Evolutionary conservation across 2,797 vertebrate genomes (phyloP), one percentile per base, ranked within the genome.

Genomic region (Cichlasoma orientale): DNA sequence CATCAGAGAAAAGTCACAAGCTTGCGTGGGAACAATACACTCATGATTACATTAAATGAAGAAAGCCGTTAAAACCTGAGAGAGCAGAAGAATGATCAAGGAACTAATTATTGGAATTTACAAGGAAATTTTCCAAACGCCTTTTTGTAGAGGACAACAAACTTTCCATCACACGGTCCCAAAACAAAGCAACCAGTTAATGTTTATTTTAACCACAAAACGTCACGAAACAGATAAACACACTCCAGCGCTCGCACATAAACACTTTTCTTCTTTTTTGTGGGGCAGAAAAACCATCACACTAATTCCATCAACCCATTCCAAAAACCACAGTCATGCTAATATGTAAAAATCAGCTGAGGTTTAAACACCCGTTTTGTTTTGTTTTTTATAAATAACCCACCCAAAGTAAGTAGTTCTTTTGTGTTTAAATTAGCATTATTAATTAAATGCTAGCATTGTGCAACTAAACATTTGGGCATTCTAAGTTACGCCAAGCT

Each of bases 1-100:
- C 77, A 61, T 79, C 41, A 83, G 36, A 75, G 59, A 72, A 81
- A 85, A 79, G 72, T 81, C 71, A 53, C 19, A 27, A 82, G 56
- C 47, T 57, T 21, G 50, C 44, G 66, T 80, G 74, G 72, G 53
- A 85, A 68, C 11, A 50, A 68, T 68, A 31, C 63, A 50, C 25
- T 50, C 25, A 11, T 50, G 44, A 68, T 68, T 68, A 50, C 10
- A 68, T 50, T 50, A 68, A 68, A 68, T 47, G 14, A 44, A 44
- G 27, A 27, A 50, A 50, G 16, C 14, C 13, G 4, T 14, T 29
- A 47, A 8, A 29, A 68, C 0, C 25, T 29, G 41, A 29, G 10
- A 1, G 23, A 27, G 41, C 18, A 66, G 23, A 66, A 66, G 12
- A 16, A 29, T 50, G 61, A 47, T 29, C 2, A 0, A 68, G 63